Evolutionary conservation across 2,797 vertebrate genomes (phyloP).

Genomic region (Mormyrus proboscirostris): DNA sequence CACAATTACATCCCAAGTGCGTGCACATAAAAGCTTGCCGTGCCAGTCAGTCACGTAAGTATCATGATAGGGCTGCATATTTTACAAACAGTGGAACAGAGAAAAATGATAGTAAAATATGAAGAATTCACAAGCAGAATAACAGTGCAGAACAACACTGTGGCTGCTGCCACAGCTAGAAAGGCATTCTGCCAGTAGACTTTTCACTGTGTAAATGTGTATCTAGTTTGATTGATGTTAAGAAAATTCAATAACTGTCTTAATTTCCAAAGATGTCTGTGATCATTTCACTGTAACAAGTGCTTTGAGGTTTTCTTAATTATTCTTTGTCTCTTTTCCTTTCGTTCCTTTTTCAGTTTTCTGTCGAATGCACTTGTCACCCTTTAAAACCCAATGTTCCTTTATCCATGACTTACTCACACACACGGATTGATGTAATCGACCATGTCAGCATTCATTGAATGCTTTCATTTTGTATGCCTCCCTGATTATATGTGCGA

Average conservation of each 20-base stretch:
- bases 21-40: neutral
- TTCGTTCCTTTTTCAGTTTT: neutral
- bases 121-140: neutral
- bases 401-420: neutral
- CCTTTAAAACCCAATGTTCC: neutral
- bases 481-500: neutral
- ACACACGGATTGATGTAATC: neutral
- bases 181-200: neutral
- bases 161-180: neutral
- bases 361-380: neutral
- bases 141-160: neutral
- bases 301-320: neutral
- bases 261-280: neutral
- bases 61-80: neutral
- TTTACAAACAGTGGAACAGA: neutral
- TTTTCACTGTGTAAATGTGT: neutral
- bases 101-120: neutral
- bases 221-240: neutral
- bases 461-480: neutral
- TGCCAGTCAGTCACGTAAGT: neutral
- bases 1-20: neutral
- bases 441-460: neutral
- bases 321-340: neutral
- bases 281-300: neutral
- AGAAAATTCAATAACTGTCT: neutral